Evolutionary conservation across 2,888 invertebrate species (phyloP).

Genomic region (Philaethria dido): DNA sequence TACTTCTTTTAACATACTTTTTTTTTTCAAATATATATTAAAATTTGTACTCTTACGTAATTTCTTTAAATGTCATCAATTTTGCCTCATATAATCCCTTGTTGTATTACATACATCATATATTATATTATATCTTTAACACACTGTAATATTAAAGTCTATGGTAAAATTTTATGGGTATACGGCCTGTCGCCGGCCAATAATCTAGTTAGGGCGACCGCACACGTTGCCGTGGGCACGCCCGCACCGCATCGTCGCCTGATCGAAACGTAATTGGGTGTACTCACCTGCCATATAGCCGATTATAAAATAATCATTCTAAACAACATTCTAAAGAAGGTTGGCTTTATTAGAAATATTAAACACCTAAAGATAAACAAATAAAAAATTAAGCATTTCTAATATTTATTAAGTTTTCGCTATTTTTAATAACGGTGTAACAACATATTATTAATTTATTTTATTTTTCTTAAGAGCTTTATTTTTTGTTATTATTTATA

Average conservation of each 20-base stretch:
- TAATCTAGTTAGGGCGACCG: conserved; percentile 76
- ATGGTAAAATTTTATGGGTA: conserved; percentile 31
- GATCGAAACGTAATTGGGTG: conserved; percentile 78
- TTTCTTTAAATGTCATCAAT: too few species aligned
- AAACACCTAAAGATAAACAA: background rate
- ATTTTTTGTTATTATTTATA: too few species aligned
- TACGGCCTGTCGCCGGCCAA: conserved; percentile 50
- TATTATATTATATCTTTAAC: conserved; percentile 25
- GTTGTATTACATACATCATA: too few species aligned
- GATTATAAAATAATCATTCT: conserved; percentile 49
- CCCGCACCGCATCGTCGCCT: conserved; percentile 52
- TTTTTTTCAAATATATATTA: too few species aligned
- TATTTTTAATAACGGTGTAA: too few species aligned
- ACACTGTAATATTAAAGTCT: conserved; percentile 35
- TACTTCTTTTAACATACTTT: too few species aligned
- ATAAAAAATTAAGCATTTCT: background rate
- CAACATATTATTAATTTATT: too few species aligned
- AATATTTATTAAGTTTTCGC: background rate
- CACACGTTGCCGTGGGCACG: conserved; percentile 58
- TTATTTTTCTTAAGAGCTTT: too few species aligned
- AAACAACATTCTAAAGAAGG: conserved; percentile 16
- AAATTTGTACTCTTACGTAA: too few species aligned
- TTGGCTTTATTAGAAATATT: background rate
- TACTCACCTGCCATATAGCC: conserved; percentile 63
- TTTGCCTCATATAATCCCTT: too few species aligned